A percentile compares a stretch with the other conserved stretches of the same genome.
Conservation (phyloP, 2,888 invertebrate species). For the Metacarcinus magister region DNA sequence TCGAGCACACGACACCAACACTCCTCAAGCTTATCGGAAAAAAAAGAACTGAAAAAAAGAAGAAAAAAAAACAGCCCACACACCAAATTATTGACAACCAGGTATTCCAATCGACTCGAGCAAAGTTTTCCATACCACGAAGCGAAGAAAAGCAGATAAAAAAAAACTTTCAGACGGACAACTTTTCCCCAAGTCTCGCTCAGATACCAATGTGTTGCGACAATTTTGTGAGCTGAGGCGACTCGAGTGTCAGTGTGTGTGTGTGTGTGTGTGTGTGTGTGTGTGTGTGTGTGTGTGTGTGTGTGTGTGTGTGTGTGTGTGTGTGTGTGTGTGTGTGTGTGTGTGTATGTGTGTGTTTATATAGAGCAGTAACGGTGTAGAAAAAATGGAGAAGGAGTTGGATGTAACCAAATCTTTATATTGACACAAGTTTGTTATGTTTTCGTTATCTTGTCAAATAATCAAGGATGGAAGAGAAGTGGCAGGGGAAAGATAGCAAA, state of each 20-base stretch:
- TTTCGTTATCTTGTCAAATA: too few species aligned
- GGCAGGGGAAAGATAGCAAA: too few species aligned
- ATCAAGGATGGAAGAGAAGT: too few species aligned
- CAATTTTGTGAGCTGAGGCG: neutral
- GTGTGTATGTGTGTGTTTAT: too few species aligned
- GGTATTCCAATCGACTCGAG: neutral
- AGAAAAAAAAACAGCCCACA: neutral
- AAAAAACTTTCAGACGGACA: neutral
- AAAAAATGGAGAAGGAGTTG: too few species aligned
- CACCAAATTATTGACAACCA: constrained; percentile 7
- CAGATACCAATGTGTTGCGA: neutral
- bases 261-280: too few species aligned
- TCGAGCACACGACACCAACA: neutral
- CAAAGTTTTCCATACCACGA: neutral
- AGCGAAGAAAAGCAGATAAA: neutral
- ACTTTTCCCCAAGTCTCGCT: neutral
- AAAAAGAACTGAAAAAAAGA: neutral
- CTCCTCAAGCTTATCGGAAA: neutral
- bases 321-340: too few species aligned
- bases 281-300: too few species aligned
- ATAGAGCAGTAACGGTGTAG: too few species aligned
- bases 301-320: too few species aligned
- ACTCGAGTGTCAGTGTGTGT: neutral
- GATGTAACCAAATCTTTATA: too few species aligned
- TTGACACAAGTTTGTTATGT: too few species aligned